Evolutionary conservation across 2,113 vertebrate species (phyloP), one percentile per base, ranked within the genome.

Genomic region (Vireo altiloquus): DNA sequence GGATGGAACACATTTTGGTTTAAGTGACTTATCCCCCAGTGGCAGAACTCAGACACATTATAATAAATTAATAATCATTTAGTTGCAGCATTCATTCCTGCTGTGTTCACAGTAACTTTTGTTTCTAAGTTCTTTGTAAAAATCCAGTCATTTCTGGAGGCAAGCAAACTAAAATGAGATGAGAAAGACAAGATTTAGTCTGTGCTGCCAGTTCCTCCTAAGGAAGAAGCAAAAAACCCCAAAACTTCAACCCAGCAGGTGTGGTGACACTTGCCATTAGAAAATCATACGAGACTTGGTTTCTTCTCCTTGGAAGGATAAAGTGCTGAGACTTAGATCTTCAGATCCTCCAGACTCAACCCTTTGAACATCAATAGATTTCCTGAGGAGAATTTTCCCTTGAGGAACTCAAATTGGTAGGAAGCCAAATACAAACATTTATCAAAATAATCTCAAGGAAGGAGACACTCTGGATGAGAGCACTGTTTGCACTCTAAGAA

Each of bases 361-460:
- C 75, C 31, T 64, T 80, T 90, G 79, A 95, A 87, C 65, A 81
- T 81, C 44, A 93, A 6, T 49, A 75, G 56, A 30, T 80, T 81
- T 88, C 68, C 56, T 2, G 2, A 56, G n/a, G 44, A 91, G 47
- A 91, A 49, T 82, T 89, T 95, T 87, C 80, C 90, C 85, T 64
- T 69, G 72, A 89, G 86, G 88, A 90, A 82, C 60, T 85, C 25
- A 42, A 64, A 47, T 24, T 63, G 61, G 39, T 54, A 60, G 56
- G 64, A 83, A 86, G 64, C 71, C 31, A 5, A 90, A 88, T 39
- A 90, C 44, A 83, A 71, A 63, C 60, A 78, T 75, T 78, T 88
- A 81, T 89, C 90, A 96, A 81, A 92, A 92, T 75, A 78, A 94
- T 86, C 82, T 89, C 52, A 8, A 40, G 70, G 40, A 95, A 65